These are phyloP conservation scores for Opisthograptis luteolata DNA, from an alignment of 2,888 invertebrate species.

Conservation along the genomic window DNA sequence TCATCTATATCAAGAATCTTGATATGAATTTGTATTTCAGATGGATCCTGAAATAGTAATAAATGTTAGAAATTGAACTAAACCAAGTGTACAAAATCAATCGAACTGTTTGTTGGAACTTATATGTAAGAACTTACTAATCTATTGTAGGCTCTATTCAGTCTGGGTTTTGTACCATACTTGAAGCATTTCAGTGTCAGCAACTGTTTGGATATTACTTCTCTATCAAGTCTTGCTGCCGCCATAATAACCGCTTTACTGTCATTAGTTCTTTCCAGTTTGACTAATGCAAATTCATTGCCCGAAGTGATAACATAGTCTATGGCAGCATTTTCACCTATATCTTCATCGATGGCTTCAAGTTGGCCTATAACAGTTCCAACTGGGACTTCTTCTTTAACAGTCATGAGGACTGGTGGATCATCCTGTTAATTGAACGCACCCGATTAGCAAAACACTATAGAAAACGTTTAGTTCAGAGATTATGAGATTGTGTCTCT, in stretches of 20 bases:
- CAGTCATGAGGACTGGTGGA: conserved; percentile 85
- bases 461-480: too few relatives aligned
- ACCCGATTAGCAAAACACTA: not conserved
- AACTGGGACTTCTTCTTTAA: conserved; percentile 87
- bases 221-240: conserved; percentile 87
- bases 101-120: too few relatives aligned
- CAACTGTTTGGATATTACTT: conserved; percentile 80
- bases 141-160: conserved; percentile 86
- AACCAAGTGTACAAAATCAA: too few relatives aligned
- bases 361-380: conserved; percentile 88
- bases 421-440: conserved; percentile 77
- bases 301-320: conserved; percentile 90
- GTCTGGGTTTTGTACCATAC: conserved; percentile 64
- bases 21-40: conserved; percentile 87
- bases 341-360: conserved; percentile 89
- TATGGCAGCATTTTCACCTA: conserved; percentile 89
- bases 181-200: conserved; percentile 90
- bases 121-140: too few relatives aligned
- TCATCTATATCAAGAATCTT: conserved; percentile 89
- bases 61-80: not conserved
- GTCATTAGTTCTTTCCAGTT: conserved; percentile 85
- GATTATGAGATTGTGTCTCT: too few relatives aligned
- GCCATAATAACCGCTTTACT: conserved; percentile 86
- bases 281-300: conserved; percentile 87
- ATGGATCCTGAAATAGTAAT: conserved; percentile 83